Percentiles rank a stretch among this genome's conserved stretches.
These are phyloP conservation scores for Ichneumon xanthorius DNA, from an alignment of 2,888 invertebrate species.

Conservation along the genomic window DNA sequence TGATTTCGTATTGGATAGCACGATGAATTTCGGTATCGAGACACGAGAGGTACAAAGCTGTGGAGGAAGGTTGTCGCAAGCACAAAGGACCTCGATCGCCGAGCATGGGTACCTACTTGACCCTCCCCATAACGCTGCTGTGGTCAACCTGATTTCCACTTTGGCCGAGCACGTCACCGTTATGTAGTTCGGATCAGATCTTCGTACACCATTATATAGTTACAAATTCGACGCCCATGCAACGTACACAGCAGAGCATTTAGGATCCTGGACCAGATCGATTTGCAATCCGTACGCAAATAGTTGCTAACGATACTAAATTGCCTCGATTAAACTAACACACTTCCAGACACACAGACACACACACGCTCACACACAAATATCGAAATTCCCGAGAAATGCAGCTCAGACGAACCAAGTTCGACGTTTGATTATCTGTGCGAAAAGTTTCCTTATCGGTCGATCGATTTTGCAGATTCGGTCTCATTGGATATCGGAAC, in stretches of 20 bases:
- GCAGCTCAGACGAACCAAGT: conserved; percentile 9
- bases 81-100: conserved; percentile 47
- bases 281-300: conserved; percentile 52
- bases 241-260: neutral
- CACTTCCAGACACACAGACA: conserved; percentile 5
- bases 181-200: conserved; percentile 47
- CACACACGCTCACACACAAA: neutral
- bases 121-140: conserved; percentile 23
- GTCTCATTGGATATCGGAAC: conserved; percentile 40
- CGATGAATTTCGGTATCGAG: conserved; percentile 34
- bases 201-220: conserved; percentile 2
- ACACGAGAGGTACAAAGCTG: conserved; percentile 17
- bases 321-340: conserved; percentile 55
- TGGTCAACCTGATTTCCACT: conserved; percentile 60
- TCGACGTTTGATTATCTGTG: conserved; percentile 44
- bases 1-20: conserved; percentile 51
- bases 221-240: conserved; percentile 1
- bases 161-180: conserved; percentile 46
- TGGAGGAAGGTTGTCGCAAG: conserved; percentile 15
- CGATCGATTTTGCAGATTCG: conserved; percentile 21
- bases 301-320: conserved; percentile 54
- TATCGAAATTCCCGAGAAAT: neutral
- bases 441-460: conserved; percentile 39
- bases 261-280: conserved; percentile 41
- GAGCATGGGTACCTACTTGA: conserved; percentile 18